A percentile compares a stretch with the other conserved stretches of the same genome.
Conservation (phyloP, 2,888 invertebrate species). For the Eupsilia transversa region DNA sequence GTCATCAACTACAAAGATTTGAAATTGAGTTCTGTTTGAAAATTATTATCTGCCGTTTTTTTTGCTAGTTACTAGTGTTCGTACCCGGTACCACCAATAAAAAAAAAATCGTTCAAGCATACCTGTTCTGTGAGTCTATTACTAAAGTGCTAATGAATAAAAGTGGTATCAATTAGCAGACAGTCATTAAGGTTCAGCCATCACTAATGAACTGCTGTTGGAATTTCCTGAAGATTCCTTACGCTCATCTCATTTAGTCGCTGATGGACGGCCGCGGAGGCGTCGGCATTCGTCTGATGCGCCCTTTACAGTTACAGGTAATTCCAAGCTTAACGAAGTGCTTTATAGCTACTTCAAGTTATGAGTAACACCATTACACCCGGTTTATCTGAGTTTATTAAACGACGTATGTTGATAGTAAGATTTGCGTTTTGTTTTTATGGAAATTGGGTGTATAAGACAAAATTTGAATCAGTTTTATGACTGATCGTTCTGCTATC, state of each 20-base stretch:
- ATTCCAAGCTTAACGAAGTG: conserved; percentile 57
- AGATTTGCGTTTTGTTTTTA: neutral
- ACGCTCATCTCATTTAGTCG: conserved; percentile 69
- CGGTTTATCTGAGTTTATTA: conserved; percentile 41
- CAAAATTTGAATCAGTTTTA: neutral
- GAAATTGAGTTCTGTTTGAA: neutral
- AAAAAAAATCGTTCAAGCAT: conserved; percentile 12
- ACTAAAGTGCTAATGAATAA: conserved; percentile 73
- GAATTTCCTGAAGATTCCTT: conserved; percentile 72
- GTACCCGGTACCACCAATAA: neutral
- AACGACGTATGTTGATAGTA: neutral
- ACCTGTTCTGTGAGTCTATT: conserved; percentile 2
- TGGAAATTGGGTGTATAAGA: neutral
- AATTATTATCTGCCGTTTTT: neutral
- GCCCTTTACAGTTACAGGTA: conserved; percentile 52
- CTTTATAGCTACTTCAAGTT: conserved; percentile 49
- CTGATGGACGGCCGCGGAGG: conserved; percentile 52
- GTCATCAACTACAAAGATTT: neutral
- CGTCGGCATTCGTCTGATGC: conserved; percentile 57
- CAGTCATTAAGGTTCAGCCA: conserved; percentile 75
- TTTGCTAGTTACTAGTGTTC: no score
- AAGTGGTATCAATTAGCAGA: conserved; percentile 76
- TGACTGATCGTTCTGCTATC: neutral
- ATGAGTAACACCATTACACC: conserved; percentile 44
- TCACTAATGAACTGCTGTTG: conserved; percentile 79